phyloP scores from a whole-genome alignment of 23 tunicate genomes.

The Phallusia fumigata region DNA sequence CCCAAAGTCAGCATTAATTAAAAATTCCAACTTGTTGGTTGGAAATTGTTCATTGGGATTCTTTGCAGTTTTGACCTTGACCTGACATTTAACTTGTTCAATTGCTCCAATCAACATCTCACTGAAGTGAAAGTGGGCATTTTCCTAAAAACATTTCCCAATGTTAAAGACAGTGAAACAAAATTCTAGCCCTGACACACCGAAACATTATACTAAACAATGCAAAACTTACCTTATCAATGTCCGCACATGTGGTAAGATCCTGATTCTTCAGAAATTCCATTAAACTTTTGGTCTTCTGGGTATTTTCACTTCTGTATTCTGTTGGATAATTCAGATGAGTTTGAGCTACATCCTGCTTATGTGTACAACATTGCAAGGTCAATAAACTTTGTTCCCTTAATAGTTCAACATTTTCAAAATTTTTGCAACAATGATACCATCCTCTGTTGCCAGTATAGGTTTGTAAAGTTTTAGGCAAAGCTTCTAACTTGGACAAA shows the following conservation, averaged over 20 bases:
- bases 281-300: conserved; percentile 42
- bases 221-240: conserved; percentile 41
- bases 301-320: neutral
- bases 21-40: neutral
- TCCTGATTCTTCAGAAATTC: conserved; percentile 49
- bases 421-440: too few species aligned
- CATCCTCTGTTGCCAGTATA: too few species aligned
- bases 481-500: too few species aligned
- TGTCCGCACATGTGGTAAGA: conserved; percentile 59
- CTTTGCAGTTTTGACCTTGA: neutral
- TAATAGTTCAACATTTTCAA: too few species aligned
- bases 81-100: conserved; percentile 47
- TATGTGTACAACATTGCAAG: too few species aligned
- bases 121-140: conserved; percentile 71
- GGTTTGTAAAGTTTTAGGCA: too few species aligned
- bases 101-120: conserved; percentile 63
- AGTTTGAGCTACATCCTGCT: too few species aligned
- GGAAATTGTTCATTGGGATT: neutral
- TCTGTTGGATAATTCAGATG: too few species aligned
- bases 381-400: too few species aligned
- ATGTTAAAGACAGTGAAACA: neutral
- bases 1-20: neutral
- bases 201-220: neutral
- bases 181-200: too few species aligned
- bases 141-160: conserved; percentile 29